Conservation (phyloP, 2,888 invertebrate genomes). For the Sminthurinus aureus region DNA sequence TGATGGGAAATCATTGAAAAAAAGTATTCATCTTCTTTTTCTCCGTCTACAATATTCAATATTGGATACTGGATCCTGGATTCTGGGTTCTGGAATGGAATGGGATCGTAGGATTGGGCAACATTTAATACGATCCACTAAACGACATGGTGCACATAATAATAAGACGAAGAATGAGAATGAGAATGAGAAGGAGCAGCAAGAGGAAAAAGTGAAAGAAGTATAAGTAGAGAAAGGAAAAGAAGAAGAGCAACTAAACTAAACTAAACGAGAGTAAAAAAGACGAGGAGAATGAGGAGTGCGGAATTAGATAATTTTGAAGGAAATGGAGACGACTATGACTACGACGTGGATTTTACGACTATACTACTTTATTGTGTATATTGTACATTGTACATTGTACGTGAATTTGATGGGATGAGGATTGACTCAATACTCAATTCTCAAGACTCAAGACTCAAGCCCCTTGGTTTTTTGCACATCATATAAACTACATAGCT, state of each 20-base stretch:
- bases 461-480: not conserved
- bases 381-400: too few species aligned
- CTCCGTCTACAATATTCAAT: too few species aligned
- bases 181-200: too few species aligned
- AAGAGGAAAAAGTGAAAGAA: too few species aligned
- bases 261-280: not conserved
- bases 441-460: not conserved
- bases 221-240: not conserved
- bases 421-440: not conserved
- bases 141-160: too few species aligned
- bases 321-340: not conserved
- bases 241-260: not conserved
- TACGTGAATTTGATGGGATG: too few species aligned
- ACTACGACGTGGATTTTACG: not conserved
- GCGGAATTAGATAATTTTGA: constrained; percentile 11
- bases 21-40: not conserved
- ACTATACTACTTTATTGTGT: not conserved
- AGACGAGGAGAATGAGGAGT: not conserved
- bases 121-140: not conserved
- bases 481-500: not conserved
- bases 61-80: too few species aligned
- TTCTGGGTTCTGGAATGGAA: not conserved
- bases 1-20: constrained; percentile 13
- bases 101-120: not conserved
- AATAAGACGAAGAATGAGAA: too few species aligned